Conservation (phyloP, 2,113 vertebrate genomes). For the Trichechus manatus region DNA sequence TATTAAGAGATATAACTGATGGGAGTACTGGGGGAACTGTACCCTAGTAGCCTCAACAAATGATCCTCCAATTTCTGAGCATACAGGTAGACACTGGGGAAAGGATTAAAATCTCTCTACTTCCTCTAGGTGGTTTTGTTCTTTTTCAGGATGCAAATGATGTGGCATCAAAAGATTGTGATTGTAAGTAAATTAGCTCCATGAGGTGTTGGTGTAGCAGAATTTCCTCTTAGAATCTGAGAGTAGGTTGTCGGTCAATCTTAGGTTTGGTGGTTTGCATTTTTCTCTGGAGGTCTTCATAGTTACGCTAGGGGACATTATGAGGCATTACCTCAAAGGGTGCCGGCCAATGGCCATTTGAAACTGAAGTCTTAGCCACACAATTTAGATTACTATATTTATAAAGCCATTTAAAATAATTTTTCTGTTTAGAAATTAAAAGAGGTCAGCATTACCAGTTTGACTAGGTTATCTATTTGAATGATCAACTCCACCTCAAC, state of each 20-base stretch:
- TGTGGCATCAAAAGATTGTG: not conserved
- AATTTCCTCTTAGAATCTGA: not conserved
- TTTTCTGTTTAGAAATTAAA: conserved; percentile 34
- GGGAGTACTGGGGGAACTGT: not conserved
- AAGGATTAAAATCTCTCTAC: not conserved
- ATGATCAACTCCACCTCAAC: not conserved
- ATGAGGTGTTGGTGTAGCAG: no score
- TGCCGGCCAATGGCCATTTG: not conserved
- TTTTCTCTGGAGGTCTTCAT: not conserved
- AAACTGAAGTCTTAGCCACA: not conserved
- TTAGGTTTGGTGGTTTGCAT: not conserved
- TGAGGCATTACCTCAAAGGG: not conserved
- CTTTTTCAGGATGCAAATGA: not conserved
- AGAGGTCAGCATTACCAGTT: not conserved
- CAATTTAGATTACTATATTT: not conserved
- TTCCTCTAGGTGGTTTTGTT: not conserved
- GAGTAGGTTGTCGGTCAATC: not conserved
- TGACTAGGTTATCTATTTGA: conserved; percentile 39
- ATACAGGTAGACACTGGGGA: not conserved
- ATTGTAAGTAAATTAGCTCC: not conserved
- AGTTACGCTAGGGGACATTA: no score
- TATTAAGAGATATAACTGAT: not conserved
- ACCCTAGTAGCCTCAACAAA: not conserved
- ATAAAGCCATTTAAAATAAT: not conserved
- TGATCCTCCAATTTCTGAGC: not conserved